phyloP scores from a whole-genome alignment of 2,113 vertebrate genomes.

The Dicaeum eximium region DNA sequence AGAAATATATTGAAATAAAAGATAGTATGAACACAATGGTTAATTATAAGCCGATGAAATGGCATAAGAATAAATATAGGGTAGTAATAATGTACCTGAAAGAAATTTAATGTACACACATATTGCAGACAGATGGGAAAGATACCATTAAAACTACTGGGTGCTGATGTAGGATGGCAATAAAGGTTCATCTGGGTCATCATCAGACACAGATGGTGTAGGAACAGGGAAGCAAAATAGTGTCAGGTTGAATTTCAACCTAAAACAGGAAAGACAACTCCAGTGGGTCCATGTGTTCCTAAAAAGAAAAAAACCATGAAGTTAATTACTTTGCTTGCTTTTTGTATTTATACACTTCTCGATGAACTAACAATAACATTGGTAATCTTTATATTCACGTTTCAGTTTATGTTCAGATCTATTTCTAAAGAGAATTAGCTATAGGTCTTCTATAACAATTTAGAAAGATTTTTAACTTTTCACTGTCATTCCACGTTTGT shows the following conservation, averaged over 20 bases:
- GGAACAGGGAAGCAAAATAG: background rate
- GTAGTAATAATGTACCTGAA: background rate
- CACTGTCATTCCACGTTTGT: background rate
- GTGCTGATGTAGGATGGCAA: background rate
- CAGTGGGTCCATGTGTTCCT: background rate
- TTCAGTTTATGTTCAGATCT: background rate
- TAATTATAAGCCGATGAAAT: background rate
- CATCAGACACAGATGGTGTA: background rate
- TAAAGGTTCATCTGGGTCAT: background rate
- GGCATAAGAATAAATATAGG: background rate
- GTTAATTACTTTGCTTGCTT: background rate
- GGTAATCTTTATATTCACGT: background rate
- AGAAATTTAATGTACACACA: background rate
- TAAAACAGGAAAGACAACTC: background rate
- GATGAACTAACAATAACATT: background rate
- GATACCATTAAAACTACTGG: background rate
- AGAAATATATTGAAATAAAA: background rate
- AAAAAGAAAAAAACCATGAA: background rate
- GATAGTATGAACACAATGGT: background rate
- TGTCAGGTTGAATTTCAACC: background rate
- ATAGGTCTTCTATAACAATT: background rate
- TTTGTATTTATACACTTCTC: background rate
- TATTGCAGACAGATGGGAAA: background rate
- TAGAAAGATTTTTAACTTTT: background rate
- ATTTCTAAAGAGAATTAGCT: background rate